phyloP scores from a whole-genome alignment of 2,113 vertebrate species.

The Bubo blakistoni region DNA sequence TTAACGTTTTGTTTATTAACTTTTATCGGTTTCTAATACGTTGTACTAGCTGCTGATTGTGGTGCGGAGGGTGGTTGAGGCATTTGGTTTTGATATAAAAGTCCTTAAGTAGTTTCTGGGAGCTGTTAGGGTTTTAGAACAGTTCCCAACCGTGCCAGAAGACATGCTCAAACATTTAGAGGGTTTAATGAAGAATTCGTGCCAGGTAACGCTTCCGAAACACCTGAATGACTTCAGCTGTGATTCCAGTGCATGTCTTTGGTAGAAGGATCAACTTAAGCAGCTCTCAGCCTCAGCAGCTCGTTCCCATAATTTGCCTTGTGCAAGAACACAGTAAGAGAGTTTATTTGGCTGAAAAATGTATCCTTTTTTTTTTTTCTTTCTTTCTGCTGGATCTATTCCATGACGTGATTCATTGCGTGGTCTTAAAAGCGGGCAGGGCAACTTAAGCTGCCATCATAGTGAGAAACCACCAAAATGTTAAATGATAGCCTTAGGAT shows the following conservation, averaged over 20 bases:
- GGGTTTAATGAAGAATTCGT: neutral
- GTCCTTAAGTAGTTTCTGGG: neutral
- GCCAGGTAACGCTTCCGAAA: neutral
- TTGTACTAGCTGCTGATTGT: neutral
- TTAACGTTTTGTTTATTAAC: neutral
- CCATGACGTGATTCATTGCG: neutral
- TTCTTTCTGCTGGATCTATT: neutral
- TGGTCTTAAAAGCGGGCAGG: neutral
- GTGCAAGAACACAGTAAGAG: neutral
- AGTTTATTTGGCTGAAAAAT: neutral
- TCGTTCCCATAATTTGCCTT: accelerated
- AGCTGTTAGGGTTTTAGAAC: neutral
- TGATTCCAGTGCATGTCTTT: accelerated
- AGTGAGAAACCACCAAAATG: slow-evolving; percentile 46
- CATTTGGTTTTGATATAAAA: slow-evolving; percentile 19
- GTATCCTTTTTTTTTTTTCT: accelerated
- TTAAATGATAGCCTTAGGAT: neutral
- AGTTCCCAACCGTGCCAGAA: neutral
- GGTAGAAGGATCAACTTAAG: neutral
- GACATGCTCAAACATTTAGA: neutral
- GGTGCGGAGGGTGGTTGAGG: neutral
- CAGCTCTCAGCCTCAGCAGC: neutral
- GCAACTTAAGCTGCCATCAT: neutral
- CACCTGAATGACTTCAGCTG: neutral
- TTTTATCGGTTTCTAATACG: neutral